Evolutionary conservation across 1,140 invertebrate species (phyloP), one percentile per base, ranked within the genome.

Genomic region (Eubasilissa regina): DNA sequence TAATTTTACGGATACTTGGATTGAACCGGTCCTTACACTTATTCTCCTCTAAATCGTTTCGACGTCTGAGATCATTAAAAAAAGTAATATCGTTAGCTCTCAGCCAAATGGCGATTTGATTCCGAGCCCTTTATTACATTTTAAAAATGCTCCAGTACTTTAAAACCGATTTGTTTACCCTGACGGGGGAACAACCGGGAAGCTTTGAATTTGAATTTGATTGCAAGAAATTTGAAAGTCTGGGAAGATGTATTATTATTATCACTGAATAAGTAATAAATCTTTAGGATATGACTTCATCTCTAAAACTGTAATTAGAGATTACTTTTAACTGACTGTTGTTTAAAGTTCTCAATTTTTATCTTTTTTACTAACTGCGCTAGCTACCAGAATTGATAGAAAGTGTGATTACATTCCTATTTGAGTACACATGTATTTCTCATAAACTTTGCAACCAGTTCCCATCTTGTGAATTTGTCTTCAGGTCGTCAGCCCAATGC

Each of bases 61-160:
- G 12, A 45, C 75, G 48, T 45, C 58, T 58, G 45, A 64, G 45
- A 51, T 76, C 60, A 76, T 76, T 76, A 76, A 76, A 76, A 64
- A 76, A 76, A 76, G 75, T 76, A 76, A 76, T 76, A 62, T 66
- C 75, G 21, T 64, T 62, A 58, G 13, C 62, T 44, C 17, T 64
- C 48, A 17, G 75, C 75, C 44, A 66, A 66, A 76, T 66, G 58
- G 75, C 60, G 44, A 76, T 76, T 64, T 76, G 58, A 64, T 76
- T 76, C 25, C 75, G 17, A 21, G 12, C 58, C 21, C 75, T 76
- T 76, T 76, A 76, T 76, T 76, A 66, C 75, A 64, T 64, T 66
- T 76, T 76, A 76, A 76, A 76, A 64, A 75, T 64, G 58, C 19
- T 47, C 25, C 44, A n/a, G 15, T 25, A 76, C 56, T 64, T 66